These are phyloP conservation scores for Orussus abietinus DNA, from an alignment of 1,140 invertebrate genomes.

Conservation along the genomic window DNA sequence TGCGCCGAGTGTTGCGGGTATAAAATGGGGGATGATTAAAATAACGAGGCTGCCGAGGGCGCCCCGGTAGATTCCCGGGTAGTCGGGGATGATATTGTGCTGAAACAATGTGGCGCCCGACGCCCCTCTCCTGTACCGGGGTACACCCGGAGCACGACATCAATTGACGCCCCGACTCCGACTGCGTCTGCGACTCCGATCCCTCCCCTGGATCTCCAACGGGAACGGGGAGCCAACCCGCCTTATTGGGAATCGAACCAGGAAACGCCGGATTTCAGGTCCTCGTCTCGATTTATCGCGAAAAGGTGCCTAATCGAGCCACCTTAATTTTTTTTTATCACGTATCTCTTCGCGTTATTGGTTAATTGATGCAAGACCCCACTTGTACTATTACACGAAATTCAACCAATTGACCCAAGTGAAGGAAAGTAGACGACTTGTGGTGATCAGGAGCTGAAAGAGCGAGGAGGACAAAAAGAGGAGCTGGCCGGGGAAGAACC, in stretches of 20 bases:
- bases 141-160: conserved; percentile 24
- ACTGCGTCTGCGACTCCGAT: neutral
- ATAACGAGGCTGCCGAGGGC: conserved; percentile 42
- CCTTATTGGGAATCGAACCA: conserved; percentile 20
- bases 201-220: neutral
- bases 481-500: too few relatives aligned
- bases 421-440: too few relatives aligned
- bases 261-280: conserved; percentile 14
- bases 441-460: too few relatives aligned
- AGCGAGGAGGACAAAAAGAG: too few relatives aligned
- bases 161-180: conserved; percentile 17
- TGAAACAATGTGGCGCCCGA: conserved; percentile 28
- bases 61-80: conserved; percentile 12
- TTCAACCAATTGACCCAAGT: too few relatives aligned
- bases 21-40: conserved; percentile 49
- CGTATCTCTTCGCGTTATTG: too few relatives aligned
- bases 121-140: conserved; percentile 15
- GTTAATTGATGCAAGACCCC: too few relatives aligned
- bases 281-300: too few relatives aligned
- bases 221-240: conserved; percentile 3
- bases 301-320: too few relatives aligned
- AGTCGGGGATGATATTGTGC: conserved; percentile 25
- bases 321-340: too few relatives aligned
- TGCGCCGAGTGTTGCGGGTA: conserved; percentile 36
- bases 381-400: too few relatives aligned